Conservation (phyloP, 2,888 invertebrate species). For the Eupithecia pulchellata region DNA sequence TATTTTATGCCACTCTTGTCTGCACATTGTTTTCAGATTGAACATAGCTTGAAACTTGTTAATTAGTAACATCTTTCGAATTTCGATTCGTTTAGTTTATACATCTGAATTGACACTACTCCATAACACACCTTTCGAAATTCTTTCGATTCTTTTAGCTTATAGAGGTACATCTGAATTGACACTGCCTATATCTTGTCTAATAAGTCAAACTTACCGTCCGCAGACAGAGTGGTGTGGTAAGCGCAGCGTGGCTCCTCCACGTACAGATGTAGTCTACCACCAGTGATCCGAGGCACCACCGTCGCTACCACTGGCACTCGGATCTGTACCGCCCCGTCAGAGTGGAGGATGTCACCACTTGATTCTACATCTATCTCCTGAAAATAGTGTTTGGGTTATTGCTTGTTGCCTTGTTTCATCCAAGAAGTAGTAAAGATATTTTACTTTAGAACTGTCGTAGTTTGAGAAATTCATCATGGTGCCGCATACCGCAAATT, state of each 20-base stretch:
- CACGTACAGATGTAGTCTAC: slow-evolving; percentile 81
- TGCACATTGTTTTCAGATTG: too few relatives aligned
- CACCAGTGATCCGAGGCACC: slow-evolving; percentile 78
- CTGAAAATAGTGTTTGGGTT: slow-evolving; percentile 20
- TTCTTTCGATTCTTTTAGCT: too few relatives aligned
- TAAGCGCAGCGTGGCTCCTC: slow-evolving; percentile 82
- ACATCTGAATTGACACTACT: too few relatives aligned
- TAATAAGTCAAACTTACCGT: slow-evolving; percentile 63
- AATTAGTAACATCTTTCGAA: too few relatives aligned
- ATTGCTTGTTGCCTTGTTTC: not conserved
- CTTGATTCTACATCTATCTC: slow-evolving; percentile 39
- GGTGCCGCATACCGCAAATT: too few relatives aligned
- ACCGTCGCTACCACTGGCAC: slow-evolving; percentile 87
- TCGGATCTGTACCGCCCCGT: slow-evolving; percentile 81
- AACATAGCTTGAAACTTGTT: too few relatives aligned
- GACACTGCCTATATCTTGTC: too few relatives aligned
- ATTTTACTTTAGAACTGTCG: not conserved
- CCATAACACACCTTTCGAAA: too few relatives aligned
- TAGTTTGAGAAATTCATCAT: not conserved
- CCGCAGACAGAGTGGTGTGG: slow-evolving; percentile 70
- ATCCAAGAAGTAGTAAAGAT: not conserved
- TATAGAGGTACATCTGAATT: too few relatives aligned
- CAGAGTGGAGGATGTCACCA: slow-evolving; percentile 42
- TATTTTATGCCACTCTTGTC: too few relatives aligned
- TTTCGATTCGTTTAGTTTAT: too few relatives aligned